These are phyloP conservation scores for Coremacera marginata DNA, from an alignment of 2,888 invertebrate species.

Conservation along the genomic window DNA sequence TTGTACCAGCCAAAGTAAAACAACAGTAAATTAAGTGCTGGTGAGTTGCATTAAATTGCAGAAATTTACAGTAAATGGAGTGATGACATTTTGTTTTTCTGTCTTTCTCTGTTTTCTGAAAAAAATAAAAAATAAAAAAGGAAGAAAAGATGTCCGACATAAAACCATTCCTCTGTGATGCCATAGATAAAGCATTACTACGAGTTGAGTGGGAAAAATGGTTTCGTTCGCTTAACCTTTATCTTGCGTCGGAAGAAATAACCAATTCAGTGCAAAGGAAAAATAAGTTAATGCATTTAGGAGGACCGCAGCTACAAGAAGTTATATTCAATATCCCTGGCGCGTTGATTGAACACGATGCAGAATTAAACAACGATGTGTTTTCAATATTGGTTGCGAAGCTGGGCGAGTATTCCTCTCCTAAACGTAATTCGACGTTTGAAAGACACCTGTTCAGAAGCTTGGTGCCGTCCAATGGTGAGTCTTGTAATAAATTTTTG, in stretches of 20 bases:
- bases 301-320: background rate
- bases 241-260: background rate
- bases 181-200: too few relatives aligned
- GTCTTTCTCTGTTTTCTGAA: too few relatives aligned
- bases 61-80: too few relatives aligned
- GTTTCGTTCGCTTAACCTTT: too few relatives aligned
- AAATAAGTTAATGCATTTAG: background rate
- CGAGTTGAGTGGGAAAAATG: too few relatives aligned
- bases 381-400: background rate
- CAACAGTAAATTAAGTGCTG: too few relatives aligned
- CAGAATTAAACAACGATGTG: background rate
- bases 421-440: background rate
- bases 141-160: background rate
- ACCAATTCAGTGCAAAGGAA: background rate
- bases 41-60: background rate
- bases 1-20: too few relatives aligned
- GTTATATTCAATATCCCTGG: background rate
- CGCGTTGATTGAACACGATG: background rate
- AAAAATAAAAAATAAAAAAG: too few relatives aligned
- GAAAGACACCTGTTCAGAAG: background rate
- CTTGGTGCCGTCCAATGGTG: background rate
- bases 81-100: too few relatives aligned
- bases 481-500: slow-evolving; percentile 31
- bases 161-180: too few relatives aligned
- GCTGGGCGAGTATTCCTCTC: background rate